phyloP scores from a whole-genome alignment of 2,797 vertebrate species.

The Ptychobarbus kaznakovi region DNA sequence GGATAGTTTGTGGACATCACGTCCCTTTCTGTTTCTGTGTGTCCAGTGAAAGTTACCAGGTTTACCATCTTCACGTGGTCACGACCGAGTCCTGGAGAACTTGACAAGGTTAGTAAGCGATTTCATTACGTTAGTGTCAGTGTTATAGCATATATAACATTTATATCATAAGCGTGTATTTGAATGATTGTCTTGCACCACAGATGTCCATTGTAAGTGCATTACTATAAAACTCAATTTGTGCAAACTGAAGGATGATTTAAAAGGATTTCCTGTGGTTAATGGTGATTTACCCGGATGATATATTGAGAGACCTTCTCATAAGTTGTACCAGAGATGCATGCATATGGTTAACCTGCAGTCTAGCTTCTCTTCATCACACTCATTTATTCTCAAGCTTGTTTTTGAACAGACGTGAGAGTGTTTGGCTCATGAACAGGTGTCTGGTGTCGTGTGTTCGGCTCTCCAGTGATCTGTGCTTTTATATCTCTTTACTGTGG shows the following conservation, averaged over 20 bases:
- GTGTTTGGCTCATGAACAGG: background rate
- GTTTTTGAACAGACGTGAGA: background rate
- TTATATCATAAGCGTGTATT: background rate
- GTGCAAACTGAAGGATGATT: background rate
- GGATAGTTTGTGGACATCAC: background rate
- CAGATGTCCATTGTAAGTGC: background rate
- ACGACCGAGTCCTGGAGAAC: background rate
- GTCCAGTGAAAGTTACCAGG: background rate
- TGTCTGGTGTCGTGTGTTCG: background rate
- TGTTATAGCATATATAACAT: background rate
- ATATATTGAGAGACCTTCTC: background rate
- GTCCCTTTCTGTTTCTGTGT: background rate
- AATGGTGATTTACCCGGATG: background rate
- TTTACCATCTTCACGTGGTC: background rate
- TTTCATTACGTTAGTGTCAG: background rate
- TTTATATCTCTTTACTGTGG: slow-evolving; percentile 36
- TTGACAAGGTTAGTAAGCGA: background rate
- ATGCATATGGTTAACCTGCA: background rate
- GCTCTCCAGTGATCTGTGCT: slow-evolving; percentile 35
- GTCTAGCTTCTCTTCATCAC: background rate
- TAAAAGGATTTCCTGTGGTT: background rate
- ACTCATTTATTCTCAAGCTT: background rate
- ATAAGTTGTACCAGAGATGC: background rate
- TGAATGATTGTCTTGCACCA: background rate
- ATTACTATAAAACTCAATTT: background rate